Base-by-base conservation (phyloP, 2,888 invertebrate genomes). In the Icerya purchasi region DNA sequence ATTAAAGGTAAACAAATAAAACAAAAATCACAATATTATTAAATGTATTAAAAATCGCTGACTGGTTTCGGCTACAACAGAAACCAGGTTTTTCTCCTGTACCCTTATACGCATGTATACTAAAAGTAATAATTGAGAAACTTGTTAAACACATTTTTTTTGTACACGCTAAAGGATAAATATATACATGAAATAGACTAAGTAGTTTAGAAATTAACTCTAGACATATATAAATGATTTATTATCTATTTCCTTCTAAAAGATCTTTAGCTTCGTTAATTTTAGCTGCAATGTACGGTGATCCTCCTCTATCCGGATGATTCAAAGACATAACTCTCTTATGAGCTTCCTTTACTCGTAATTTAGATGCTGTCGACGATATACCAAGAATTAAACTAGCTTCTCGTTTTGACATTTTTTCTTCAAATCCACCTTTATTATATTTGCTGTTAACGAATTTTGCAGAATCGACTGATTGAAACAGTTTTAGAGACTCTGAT, bases 221-320 rank as follows among this genome's bases (percentile, higher is more conserved):
- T n/a, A n/a, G n/a, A n/a, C n/a, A n/a, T n/a, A n/a, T n/a, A n/a
- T n/a, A n/a, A n/a, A n/a, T n/a, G n/a, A n/a, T n/a, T n/a, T 36
- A 36, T 14, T 36, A 36, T 36, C 36, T 62, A 52, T 63, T 64
- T 54, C 51, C 82, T 70, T 96, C 94, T 67, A 97, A 71, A 60
- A 87, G 77, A 72, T 97, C 97, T 74, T 98, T 98, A 0, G 97
- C 97, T 78, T 98, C 96, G 71, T 97, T 98, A 63, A 98, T 94
- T 78, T 98, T 98, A 3, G 97, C 87, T 62, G 97, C 97, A 62
- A 98, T 72, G 68, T 94, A 89, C 0, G 97, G 97, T 2, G 97
- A 98, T 10, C 98, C 98, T 25, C 96, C 96, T 72, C 86, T 78
- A 72, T 98, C 98, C 0, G 98, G 98, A 77, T 98, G 98, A 75